Base-by-base conservation (phyloP, 1,140 invertebrate genomes). In the Macrostomum lignano region DNA sequence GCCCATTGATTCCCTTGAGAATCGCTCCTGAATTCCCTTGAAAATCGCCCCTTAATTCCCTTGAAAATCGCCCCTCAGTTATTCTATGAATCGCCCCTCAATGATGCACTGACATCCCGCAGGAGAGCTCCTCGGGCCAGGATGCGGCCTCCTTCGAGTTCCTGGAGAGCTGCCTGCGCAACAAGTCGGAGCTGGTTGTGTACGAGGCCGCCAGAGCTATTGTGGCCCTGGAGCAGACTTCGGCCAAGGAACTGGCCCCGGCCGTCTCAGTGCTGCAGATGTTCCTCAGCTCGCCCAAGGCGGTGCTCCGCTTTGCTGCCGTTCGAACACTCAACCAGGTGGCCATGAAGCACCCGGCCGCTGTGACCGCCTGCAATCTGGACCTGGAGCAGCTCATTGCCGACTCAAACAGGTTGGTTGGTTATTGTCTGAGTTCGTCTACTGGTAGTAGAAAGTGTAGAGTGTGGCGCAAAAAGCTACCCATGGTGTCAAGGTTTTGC, bases 351-450 rank as follows among this genome's bases (percentile, higher is more conserved):
- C 79, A 94, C 59, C 84, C 86, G 7, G 70, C 71, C 22, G 78
- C 77, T 11, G 82, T 96, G 1, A 82, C 77, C 2, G 75, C 78
- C n/a, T 94, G 86, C 55, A 88, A 94, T 57, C 62, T 88, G 29
- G 88, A 96, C 59, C 60, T 96, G 37, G 88, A 98, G 55, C 86
- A 84, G 48, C 61, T 98, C 14, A 93, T 96, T 34, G 82, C 79
- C 1, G 88, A 96, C 60, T 46, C 51, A 7, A 98, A 98, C 57
- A 67, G 86, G 31, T 25, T 22, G 10, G 19, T 33, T 4, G n/a
- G n/a, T n/a, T n/a, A n/a, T n/a, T n/a, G n/a, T n/a, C n/a, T n/a
- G n/a, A n/a, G n/a, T n/a, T n/a, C n/a, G n/a, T n/a, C n/a, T n/a
- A n/a, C n/a, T n/a, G n/a, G n/a, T n/a, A n/a, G n/a, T n/a, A n/a